A percentile compares a stretch with the other conserved stretches of the same genome.
phyloP scores from a whole-genome alignment of 2,113 vertebrate genomes.

The Bubalus kerabau region DNA sequence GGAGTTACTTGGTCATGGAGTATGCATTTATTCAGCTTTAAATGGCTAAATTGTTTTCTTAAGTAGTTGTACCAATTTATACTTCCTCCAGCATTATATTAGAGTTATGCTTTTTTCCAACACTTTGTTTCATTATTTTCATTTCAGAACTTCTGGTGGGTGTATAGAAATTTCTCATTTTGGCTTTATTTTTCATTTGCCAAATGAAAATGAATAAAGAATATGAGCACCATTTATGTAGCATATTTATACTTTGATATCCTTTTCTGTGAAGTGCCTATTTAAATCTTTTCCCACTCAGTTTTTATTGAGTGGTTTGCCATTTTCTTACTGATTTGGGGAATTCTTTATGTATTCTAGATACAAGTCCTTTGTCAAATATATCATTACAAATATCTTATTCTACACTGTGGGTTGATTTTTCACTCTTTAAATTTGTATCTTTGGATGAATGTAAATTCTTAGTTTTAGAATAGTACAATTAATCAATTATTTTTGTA shows the following conservation, averaged over 20 bases:
- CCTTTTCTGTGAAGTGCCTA: background rate
- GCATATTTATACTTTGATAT: background rate
- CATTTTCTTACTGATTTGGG: background rate
- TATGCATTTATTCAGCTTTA: background rate
- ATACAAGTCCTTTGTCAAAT: background rate
- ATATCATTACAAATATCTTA: background rate
- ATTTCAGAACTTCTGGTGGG: background rate
- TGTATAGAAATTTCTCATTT: background rate
- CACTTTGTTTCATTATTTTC: background rate
- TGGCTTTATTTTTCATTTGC: background rate
- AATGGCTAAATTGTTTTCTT: background rate
- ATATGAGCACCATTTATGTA: background rate
- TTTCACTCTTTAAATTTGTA: background rate
- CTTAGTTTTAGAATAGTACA: background rate
- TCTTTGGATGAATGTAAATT: background rate
- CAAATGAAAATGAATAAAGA: background rate
- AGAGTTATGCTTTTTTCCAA: background rate
- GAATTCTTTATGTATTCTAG: background rate
- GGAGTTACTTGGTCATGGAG: background rate
- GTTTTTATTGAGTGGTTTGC: background rate
- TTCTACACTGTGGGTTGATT: background rate
- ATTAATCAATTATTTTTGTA: background rate
- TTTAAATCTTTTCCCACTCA: background rate
- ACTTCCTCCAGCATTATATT: background rate
- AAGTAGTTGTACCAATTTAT: background rate